Evolutionary conservation across 1,140 invertebrate genomes (phyloP).

Genomic region (Pararge aegeria): DNA sequence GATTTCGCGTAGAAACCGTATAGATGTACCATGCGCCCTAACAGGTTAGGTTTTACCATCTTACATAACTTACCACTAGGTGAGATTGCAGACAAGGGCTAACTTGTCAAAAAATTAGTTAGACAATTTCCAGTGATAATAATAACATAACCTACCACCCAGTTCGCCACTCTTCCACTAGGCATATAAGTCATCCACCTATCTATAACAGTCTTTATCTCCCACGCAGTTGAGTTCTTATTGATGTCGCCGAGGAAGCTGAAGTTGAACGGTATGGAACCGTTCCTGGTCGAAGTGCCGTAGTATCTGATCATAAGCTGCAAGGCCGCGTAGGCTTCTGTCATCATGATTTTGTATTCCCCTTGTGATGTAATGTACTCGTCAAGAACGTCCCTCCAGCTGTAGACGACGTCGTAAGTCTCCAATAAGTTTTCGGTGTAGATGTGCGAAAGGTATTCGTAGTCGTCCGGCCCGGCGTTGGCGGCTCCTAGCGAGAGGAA

Average conservation of each 20-base stretch:
- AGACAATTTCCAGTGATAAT: no score
- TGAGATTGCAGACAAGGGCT: no score
- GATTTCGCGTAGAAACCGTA: no score
- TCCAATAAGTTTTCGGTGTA: conserved; percentile 81
- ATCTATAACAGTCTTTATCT: conserved; percentile 75
- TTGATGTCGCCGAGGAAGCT: conserved; percentile 76
- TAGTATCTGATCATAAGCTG: conserved; percentile 83
- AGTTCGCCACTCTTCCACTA: conserved; percentile 78
- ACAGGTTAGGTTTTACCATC: no score
- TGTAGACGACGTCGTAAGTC: conserved; percentile 76
- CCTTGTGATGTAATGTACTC: conserved; percentile 60
- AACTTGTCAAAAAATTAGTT: no score
- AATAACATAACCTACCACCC: conserved; percentile 78
- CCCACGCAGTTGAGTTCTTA: conserved; percentile 73
- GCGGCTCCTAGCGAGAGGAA: conserved; percentile 40
- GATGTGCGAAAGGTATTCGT: conserved; percentile 82
- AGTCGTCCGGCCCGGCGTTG: conserved; percentile 63
- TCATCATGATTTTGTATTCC: conserved; percentile 83
- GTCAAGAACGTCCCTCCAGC: conserved; percentile 77
- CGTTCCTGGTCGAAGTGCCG: conserved; percentile 71
- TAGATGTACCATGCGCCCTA: no score
- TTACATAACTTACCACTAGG: no score
- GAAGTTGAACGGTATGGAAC: conserved; percentile 85
- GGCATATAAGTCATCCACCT: conserved; percentile 82
- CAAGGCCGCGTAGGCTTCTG: conserved; percentile 84